phyloP scores from a whole-genome alignment of 2,888 invertebrate species.

The Drosophila leonis region DNA sequence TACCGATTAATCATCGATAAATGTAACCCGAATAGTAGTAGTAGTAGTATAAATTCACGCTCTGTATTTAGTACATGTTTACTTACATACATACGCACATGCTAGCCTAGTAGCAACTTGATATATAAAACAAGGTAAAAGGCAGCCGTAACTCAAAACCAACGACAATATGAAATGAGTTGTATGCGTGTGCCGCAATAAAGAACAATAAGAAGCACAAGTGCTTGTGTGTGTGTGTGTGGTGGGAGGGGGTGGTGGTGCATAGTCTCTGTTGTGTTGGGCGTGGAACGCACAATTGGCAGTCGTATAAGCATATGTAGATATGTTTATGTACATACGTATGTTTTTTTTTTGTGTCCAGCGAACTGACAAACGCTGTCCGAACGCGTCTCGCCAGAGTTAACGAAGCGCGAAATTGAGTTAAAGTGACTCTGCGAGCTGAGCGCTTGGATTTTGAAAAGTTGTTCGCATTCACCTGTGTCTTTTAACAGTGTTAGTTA shows the following conservation, averaged over 20 bases:
- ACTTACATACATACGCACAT: constrained; percentile 38
- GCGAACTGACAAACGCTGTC: constrained; percentile 21
- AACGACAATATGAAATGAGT: constrained; percentile 41
- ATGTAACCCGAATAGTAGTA: constrained; percentile 21
- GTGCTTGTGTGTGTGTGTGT: constrained; percentile 28
- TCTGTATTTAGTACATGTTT: constrained; percentile 38
- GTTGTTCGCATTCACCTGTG: constrained; percentile 33
- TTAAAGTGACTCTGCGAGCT: constrained; percentile 43
- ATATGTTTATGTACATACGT: constrained; percentile 3
- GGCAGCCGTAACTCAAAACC: constrained; percentile 57
- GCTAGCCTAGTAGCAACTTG: constrained; percentile 51
- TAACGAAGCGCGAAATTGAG: constrained; percentile 71
- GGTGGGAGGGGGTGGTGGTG: constrained; percentile 25
- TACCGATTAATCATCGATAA: constrained; percentile 38
- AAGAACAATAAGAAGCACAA: constrained; percentile 55
- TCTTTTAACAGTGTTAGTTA: constrained; percentile 18
- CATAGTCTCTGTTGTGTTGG: constrained; percentile 51
- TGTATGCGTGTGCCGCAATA: constrained; percentile 48
- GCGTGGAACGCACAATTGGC: constrained; percentile 66
- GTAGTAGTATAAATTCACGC: constrained; percentile 23
- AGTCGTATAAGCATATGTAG: constrained; percentile 21
- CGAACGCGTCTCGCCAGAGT: constrained; percentile 48
- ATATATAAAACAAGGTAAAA: constrained; percentile 69
- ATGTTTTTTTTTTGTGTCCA: constrained; percentile 30
- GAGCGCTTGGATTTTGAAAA: constrained; percentile 41